These are phyloP conservation scores for Globodera rostochiensis DNA, from an alignment of 1,140 invertebrate genomes.

Conservation along the genomic window DNA sequence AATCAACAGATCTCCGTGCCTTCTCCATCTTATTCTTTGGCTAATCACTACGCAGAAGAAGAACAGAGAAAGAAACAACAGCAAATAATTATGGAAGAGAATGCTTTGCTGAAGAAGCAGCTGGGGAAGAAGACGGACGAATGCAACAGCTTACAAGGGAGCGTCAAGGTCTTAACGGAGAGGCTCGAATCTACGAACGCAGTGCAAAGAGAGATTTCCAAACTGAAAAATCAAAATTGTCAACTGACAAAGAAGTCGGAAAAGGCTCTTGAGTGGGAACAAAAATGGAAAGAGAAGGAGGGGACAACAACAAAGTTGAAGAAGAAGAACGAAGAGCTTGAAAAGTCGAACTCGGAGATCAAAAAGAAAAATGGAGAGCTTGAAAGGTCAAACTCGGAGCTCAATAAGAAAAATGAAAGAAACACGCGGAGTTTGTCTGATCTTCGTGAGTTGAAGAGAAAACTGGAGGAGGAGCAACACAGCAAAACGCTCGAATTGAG, in stretches of 20 bases:
- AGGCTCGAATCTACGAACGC: too few relatives aligned
- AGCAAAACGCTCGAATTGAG: neutral
- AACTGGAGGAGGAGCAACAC: neutral
- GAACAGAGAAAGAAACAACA: neutral
- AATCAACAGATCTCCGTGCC: too few relatives aligned
- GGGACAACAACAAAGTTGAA: neutral
- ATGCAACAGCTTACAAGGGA: neutral
- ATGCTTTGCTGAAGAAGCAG: neutral
- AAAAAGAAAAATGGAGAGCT: neutral
- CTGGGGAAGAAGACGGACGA: neutral
- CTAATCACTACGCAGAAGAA: neutral
- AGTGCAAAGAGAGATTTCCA: neutral
- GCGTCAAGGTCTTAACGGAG: neutral
- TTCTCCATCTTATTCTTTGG: too few relatives aligned
- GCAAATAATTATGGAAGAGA: neutral
- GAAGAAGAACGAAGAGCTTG: slow-evolving; percentile 3
- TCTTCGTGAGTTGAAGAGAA: neutral
- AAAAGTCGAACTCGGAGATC: neutral
- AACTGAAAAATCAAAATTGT: neutral
- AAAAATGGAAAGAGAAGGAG: neutral
- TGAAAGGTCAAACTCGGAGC: neutral
- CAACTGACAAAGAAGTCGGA: neutral
- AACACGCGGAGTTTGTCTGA: neutral
- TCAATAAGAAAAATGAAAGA: neutral
- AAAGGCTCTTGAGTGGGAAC: neutral